Percentiles rank a stretch among this genome's conserved stretches.
Conservation (phyloP, 2,888 invertebrate species). For the Gonocerus acuteangulatus region DNA sequence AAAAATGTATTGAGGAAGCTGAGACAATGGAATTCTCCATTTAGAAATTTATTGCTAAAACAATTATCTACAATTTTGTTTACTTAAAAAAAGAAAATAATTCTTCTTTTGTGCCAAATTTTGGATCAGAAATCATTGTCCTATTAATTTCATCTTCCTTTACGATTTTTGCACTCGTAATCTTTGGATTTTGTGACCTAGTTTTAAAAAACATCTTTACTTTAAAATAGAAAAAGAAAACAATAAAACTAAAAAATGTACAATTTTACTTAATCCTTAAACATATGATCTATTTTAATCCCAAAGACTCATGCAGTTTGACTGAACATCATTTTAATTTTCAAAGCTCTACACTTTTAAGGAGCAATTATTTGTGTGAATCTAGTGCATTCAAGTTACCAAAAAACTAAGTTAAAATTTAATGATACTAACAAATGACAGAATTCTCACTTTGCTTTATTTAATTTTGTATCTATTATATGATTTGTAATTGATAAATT, state of each 20-base stretch:
- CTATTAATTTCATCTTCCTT: not conserved
- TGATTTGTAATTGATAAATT: conserved; percentile 21
- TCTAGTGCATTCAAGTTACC: conserved; percentile 24
- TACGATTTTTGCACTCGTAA: no score
- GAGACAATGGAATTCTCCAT: no score
- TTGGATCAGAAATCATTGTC: conserved; percentile 9
- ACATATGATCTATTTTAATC: no score
- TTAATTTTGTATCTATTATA: conserved; percentile 21
- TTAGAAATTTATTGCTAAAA: no score
- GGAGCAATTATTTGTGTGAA: conserved; percentile 13
- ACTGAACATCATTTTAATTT: conserved; percentile 1
- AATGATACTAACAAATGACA: conserved; percentile 13
- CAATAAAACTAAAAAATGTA: no score
- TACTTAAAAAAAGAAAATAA: not conserved
- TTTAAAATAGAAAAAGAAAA: no score
- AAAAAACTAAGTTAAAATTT: conserved; percentile 10
- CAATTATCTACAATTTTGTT: no score
- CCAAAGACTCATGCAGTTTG: not conserved
- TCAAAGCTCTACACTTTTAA: not conserved
- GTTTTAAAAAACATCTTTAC: no score
- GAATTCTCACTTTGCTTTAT: conserved; percentile 12
- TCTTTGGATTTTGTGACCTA: no score
- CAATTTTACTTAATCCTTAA: no score
- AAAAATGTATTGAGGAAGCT: no score
- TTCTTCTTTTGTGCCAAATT: conserved; percentile 25